Evolutionary conservation across 2,113 vertebrate species (phyloP), one percentile per base, ranked within the genome.

Genomic region (Ornithorhynchus anatinus): DNA sequence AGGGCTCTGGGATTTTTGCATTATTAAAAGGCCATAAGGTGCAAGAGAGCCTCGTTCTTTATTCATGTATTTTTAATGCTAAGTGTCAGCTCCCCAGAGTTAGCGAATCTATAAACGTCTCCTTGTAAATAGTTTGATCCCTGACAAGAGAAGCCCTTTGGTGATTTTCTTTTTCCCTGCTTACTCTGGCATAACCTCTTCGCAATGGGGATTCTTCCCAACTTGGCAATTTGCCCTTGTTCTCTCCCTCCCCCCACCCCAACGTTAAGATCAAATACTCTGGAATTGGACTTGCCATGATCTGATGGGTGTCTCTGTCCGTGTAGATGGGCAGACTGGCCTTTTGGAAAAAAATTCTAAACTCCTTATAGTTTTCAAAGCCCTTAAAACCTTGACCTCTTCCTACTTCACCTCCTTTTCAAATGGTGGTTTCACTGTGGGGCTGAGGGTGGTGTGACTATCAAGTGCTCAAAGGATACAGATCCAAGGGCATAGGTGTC

Each of bases 31-130:
- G 38, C 84, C 78, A 81, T 63, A 79, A 91, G 86, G 89, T 89
- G 29, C 72, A 64, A 10, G 0, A 72, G 50, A 36, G 58, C 62
- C 82, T 90, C 84, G 89, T 90, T 87, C 75, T 47, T 86, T 86
- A 77, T 88, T 92, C 85, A 92, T 82, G 52, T 77, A 87, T 91
- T 84, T 92, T 92, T 91, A 77, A 91, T 87, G 86, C 72, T 91
- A 89, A 88, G 78, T 89, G 86, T 80, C 69, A 76, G 80, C 27
- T 89, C 79, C 72, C 85, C 58, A 81, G 80, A 80, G 86, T 78
- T 73, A 63, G 32, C 51, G 58, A 87, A 88, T 86, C 77, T 84
- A 86, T 81, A 91, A 87, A 91, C 71, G 79, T 88, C 80, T 88
- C 72, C 82, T 85, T 89, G 82, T 89, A 88, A 87, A 86, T 80